Evolutionary conservation across 2,888 invertebrate genomes (phyloP), one percentile per base, ranked within the genome.

Genomic region (Chymomyza amoena): DNA sequence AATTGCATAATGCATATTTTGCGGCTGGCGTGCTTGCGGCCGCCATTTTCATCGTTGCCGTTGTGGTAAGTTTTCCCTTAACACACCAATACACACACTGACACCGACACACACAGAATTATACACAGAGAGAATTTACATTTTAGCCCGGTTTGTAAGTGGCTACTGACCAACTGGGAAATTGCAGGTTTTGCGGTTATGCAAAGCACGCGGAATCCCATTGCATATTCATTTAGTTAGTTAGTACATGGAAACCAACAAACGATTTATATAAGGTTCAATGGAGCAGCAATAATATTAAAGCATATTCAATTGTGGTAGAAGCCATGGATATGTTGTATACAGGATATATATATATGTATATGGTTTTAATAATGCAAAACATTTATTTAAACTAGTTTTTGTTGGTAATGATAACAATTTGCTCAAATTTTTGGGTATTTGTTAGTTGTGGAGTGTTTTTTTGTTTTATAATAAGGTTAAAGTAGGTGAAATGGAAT

Each of bases 11-110:
- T 91, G 94, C 96, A 82, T 96, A 96, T 92, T 95, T 96, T 84
- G 96, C 96, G 10, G 95, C 95, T 32, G 96, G 95, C 64, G 96
- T 96, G 9, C 93, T 96, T 73, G 95, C 95, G 52, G 94, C 95
- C 59, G 96, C 96, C 65, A 94, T 96, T 71, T 93, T 95, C 73
- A 94, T 96, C 84, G 96, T 96, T 64, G 94, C 95, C 62, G 93
- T 95, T 75, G 95, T 96, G 91, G 95, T 96, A 86, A 93, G 93
- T 92, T 76, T 61, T 52, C 16, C 18, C 36, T 16, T 56, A 25
- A 1, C 6, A 1, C 18, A 4, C 20, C 63, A 68, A 63, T 61
- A 50, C 52, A 67, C 54, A 72, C 51, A 65, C 64, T 61, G 39
- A 65, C 32, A 64, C 18, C n/a, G n/a, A 28, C 39, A 50, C 18